Evolutionary conservation across 64 coral and sea anemone species (phyloP).

Genomic region (Pachyseris speciosa): DNA sequence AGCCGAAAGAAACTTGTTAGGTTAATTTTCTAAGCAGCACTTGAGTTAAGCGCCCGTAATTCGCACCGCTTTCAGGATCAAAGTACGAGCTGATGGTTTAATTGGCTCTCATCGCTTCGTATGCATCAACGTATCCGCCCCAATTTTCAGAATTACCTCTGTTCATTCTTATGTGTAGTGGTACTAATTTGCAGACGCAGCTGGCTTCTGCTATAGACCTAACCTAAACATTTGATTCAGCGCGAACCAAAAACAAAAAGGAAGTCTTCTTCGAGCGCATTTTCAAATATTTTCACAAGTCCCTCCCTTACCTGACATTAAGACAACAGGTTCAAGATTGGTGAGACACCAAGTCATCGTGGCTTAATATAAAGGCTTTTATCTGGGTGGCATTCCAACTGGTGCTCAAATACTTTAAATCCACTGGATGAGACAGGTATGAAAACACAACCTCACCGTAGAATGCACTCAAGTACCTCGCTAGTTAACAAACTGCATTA

Average conservation of each 20-base stretch:
- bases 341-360: not conserved
- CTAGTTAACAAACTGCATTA: not conserved
- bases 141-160: not conserved
- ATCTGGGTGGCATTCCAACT: not conserved
- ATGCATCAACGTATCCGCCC: not conserved
- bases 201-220: not conserved
- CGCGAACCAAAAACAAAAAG: not conserved
- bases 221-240: not conserved
- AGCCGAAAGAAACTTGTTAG: not conserved
- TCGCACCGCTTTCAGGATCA: constrained; percentile 13
- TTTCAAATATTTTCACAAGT: not conserved
- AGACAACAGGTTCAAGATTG: not conserved
- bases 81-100: not conserved
- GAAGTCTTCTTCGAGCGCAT: not conserved
- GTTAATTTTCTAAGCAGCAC: constrained; percentile 12
- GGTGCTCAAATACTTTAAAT: not conserved
- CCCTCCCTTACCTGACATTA: not conserved
- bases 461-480: not conserved
- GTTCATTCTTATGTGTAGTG: constrained; percentile 14
- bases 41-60: constrained; percentile 6
- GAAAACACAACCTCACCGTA: not conserved
- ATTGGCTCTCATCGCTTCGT: constrained; percentile 14
- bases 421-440: constrained; percentile 1
- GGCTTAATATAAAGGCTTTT: not conserved
- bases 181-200: not conserved